Conservation (phyloP, 2,113 vertebrate species). For the Calyptommatus sinebrachiatus region DNA sequence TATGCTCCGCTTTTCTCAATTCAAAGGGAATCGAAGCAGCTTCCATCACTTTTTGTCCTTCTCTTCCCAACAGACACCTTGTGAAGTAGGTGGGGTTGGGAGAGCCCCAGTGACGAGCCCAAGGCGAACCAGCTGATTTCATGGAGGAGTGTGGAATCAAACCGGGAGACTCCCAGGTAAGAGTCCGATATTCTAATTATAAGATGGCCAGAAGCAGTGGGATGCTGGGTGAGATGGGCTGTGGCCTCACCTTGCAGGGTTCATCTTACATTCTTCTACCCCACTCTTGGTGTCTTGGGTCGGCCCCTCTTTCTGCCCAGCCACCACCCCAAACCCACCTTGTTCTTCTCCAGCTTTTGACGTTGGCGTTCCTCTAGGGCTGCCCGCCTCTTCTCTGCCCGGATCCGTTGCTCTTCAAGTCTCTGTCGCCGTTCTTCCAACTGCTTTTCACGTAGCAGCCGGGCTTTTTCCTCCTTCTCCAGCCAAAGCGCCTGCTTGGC, state of each 20-base stretch:
- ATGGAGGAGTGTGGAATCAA: no score
- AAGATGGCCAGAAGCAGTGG: no score
- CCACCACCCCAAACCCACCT: slow-evolving; percentile 70
- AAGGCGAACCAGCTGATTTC: no score
- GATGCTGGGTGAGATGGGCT: no score
- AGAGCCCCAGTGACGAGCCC: no score
- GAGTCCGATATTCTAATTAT: no score
- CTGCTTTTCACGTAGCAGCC: slow-evolving; percentile 87
- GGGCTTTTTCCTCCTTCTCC: slow-evolving; percentile 93
- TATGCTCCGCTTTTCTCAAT: no score
- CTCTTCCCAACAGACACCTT: no score
- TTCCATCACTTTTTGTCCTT: no score
- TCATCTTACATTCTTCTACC: not conserved
- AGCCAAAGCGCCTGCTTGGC: slow-evolving; percentile 92
- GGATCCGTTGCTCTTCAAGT: slow-evolving; percentile 88
- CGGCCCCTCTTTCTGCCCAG: rapidly evolving
- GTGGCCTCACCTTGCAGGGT: not conserved
- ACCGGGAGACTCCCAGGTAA: no score
- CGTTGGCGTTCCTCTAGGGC: slow-evolving; percentile 90
- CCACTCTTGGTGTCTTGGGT: not conserved
- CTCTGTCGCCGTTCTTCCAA: slow-evolving; percentile 86
- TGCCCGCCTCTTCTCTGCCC: slow-evolving; percentile 83
- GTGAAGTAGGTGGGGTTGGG: no score
- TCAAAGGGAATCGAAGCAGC: no score
- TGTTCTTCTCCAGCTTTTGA: slow-evolving; percentile 94